Evolutionary conservation across 2,888 invertebrate species (phyloP).

Genomic region (Eilema griseolum): DNA sequence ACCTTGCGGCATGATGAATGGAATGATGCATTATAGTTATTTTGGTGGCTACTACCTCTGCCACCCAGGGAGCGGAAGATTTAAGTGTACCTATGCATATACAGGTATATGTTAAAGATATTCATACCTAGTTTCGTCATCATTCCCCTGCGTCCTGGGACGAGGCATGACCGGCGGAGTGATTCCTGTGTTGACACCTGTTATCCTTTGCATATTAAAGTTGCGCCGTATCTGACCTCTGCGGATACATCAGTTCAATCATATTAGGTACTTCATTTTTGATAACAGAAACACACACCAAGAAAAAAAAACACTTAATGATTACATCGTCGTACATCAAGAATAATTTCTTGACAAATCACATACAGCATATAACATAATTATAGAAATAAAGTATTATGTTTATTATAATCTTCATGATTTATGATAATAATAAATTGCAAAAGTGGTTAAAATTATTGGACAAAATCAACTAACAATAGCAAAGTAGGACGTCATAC

Average conservation of each 20-base stretch:
- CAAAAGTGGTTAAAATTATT: too few species aligned
- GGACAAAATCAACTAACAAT: neutral
- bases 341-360: too few species aligned
- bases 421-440: too few species aligned
- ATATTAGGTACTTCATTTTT: neutral
- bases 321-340: too few species aligned
- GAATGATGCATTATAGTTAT: too few species aligned
- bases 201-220: constrained; percentile 85
- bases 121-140: constrained; percentile 19
- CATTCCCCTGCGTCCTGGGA: constrained; percentile 31
- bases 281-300: neutral
- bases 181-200: constrained; percentile 83
- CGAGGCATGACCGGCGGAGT: constrained; percentile 60
- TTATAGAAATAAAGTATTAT: too few species aligned
- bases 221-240: constrained; percentile 82
- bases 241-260: constrained; percentile 15
- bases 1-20: too few species aligned
- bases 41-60: neutral
- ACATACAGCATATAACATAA: too few species aligned
- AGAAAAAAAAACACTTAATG: neutral
- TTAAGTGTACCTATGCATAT: neutral
- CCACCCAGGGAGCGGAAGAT: neutral
- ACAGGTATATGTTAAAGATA: neutral
- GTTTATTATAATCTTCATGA: too few species aligned
- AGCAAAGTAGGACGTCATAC: neutral